These are phyloP conservation scores for Drosophila falleni DNA, from an alignment of 2,888 invertebrate genomes.

Conservation along the genomic window DNA sequence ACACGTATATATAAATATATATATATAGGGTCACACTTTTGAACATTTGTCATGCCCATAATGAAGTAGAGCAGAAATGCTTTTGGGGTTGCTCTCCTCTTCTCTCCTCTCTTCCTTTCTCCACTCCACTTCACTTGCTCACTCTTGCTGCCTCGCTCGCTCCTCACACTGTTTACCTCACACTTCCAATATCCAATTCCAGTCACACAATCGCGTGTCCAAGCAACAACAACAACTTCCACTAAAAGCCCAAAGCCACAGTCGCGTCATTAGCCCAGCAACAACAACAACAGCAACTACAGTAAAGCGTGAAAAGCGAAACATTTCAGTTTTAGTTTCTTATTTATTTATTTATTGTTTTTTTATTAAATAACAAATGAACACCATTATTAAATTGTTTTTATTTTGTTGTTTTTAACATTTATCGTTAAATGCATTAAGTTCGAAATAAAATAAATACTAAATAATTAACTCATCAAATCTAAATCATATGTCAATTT, in stretches of 20 bases:
- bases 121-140: background rate
- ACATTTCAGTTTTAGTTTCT: constrained; percentile 37
- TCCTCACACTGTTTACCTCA: constrained; percentile 5
- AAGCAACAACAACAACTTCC: constrained; percentile 38
- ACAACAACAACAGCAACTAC: constrained; percentile 9
- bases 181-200: constrained; percentile 25
- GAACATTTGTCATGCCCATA: constrained; percentile 67
- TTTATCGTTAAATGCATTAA: no score
- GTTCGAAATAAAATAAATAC: background rate
- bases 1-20: background rate
- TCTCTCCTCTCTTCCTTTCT: background rate
- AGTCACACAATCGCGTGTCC: constrained; percentile 63
- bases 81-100: constrained; percentile 55
- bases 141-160: background rate
- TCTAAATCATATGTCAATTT: background rate
- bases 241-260: constrained; percentile 38
- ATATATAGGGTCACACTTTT: constrained; percentile 41
- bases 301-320: constrained; percentile 33
- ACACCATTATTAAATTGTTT: no score
- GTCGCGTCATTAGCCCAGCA: constrained; percentile 40
- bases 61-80: constrained; percentile 68
- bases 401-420: no score
- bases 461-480: background rate
- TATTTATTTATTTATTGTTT: constrained; percentile 18
- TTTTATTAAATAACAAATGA: background rate